Conservation (phyloP, 1,140 invertebrate species). For the Drosophila kanapiae region DNA sequence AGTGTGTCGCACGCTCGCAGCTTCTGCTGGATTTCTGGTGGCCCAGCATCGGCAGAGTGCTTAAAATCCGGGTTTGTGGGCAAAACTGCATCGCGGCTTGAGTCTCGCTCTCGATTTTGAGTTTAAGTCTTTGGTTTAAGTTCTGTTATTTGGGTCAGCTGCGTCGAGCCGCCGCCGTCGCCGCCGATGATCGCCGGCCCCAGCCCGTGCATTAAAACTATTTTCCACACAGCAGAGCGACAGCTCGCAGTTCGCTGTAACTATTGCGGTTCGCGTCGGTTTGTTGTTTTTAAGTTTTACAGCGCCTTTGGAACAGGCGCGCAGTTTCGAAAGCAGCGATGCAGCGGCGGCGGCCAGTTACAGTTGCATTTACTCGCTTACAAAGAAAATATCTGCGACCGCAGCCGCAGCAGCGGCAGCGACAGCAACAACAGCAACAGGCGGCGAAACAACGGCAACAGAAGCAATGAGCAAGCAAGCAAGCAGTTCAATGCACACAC, state of each 20-base stretch:
- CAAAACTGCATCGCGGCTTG: conserved; percentile 68
- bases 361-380: conserved; percentile 67
- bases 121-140: conserved; percentile 53
- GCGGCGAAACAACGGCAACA: conserved; percentile 45
- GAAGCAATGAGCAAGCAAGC: conserved; percentile 62
- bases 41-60: conserved; percentile 81
- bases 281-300: conserved; percentile 84
- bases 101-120: conserved; percentile 29
- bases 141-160: conserved; percentile 69
- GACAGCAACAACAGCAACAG: conserved; percentile 32
- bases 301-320: conserved; percentile 82
- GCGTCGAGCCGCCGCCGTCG: conserved; percentile 7
- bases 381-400: conserved; percentile 65
- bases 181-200: conserved; percentile 12
- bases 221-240: conserved; percentile 17
- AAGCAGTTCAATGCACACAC: conserved; percentile 68
- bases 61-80: conserved; percentile 84
- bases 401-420: conserved; percentile 17
- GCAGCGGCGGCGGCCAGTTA: conserved; percentile 45
- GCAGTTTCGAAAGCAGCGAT: conserved; percentile 56
- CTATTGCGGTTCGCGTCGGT: conserved; percentile 70
- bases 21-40: conserved; percentile 69
- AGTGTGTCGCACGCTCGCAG: conserved; percentile 66
- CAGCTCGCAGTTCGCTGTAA: conserved; percentile 49
- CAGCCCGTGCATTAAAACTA: conserved; percentile 17